Evolutionary conservation across 2,113 vertebrate genomes (phyloP).

Genomic region (Erpornis zantholeuca): DNA sequence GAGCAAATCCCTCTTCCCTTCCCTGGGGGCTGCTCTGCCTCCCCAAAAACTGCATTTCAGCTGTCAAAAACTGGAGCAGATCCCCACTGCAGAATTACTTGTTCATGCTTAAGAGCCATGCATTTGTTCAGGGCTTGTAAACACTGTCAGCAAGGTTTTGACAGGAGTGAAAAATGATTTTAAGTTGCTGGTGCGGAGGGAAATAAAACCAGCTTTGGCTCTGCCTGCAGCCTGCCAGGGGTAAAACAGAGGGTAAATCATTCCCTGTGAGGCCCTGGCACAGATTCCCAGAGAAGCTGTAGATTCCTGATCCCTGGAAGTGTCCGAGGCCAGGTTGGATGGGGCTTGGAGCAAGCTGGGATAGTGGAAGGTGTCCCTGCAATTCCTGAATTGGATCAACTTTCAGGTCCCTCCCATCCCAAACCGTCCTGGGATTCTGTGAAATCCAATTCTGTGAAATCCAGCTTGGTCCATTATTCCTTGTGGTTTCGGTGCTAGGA

Average conservation of each 20-base stretch:
- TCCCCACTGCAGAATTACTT: background rate
- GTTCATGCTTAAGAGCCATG: background rate
- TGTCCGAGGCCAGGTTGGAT: background rate
- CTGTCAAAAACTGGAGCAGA: background rate
- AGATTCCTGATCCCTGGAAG: background rate
- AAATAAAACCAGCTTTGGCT: background rate
- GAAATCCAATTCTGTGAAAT: background rate
- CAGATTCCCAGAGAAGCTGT: background rate
- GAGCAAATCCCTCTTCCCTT: background rate
- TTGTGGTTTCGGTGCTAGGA: background rate
- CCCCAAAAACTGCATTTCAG: background rate
- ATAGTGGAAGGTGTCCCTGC: background rate
- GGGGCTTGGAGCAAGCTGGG: background rate
- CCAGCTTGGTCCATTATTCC: background rate
- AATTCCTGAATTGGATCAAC: background rate
- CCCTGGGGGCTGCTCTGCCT: background rate
- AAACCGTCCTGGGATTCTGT: background rate
- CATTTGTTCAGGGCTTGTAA: background rate
- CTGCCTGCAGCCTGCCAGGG: background rate
- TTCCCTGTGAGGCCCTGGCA: background rate
- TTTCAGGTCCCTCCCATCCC: background rate
- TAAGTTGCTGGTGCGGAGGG: background rate
- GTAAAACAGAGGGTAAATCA: background rate
- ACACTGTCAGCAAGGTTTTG: background rate
- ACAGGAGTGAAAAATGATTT: conserved; percentile 1